Conservation (phyloP, 2,113 vertebrate genomes). For the Maccullochella peelii region DNA sequence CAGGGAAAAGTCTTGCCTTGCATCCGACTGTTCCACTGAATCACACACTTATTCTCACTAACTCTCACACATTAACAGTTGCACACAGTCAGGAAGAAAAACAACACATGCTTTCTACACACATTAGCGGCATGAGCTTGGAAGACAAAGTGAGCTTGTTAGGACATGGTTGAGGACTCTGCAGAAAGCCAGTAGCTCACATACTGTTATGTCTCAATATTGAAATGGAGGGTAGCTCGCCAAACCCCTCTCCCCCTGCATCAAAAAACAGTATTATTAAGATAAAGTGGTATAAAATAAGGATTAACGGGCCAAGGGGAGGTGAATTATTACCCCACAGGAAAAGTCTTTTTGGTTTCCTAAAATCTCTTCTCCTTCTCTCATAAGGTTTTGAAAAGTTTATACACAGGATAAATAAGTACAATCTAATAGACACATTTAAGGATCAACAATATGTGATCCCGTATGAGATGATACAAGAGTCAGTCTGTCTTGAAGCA, state of each 20-base stretch:
- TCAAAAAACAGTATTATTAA: slow-evolving; percentile 70
- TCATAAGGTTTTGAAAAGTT: slow-evolving; percentile 75
- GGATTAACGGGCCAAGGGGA: slow-evolving; percentile 58
- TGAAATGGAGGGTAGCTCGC: slow-evolving; percentile 61
- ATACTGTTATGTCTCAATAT: slow-evolving; percentile 60
- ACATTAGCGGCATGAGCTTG: slow-evolving; percentile 78
- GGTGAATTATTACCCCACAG: slow-evolving; percentile 68
- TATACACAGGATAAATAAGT: slow-evolving; percentile 82
- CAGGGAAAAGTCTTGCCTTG: slow-evolving; percentile 68
- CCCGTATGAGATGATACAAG: slow-evolving; percentile 74
- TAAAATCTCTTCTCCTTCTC: slow-evolving; percentile 76
- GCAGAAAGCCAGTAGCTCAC: slow-evolving; percentile 62
- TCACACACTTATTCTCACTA: slow-evolving; percentile 50
- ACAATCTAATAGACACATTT: slow-evolving; percentile 81
- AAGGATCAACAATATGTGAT: slow-evolving; percentile 85
- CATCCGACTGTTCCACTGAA: slow-evolving; percentile 63
- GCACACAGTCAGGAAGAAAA: slow-evolving; percentile 70
- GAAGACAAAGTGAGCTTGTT: slow-evolving; percentile 86
- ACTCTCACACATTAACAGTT: slow-evolving; percentile 71
- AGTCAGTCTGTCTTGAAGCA: slow-evolving; percentile 66
- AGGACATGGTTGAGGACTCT: slow-evolving; percentile 72
- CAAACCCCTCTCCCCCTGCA: slow-evolving; percentile 57
- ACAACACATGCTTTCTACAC: slow-evolving; percentile 63
- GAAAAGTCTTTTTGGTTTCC: slow-evolving; percentile 83
- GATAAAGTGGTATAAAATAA: slow-evolving; percentile 72